A percentile compares a stretch with the other conserved stretches of the same genome.
Conservation (phyloP, 2,797 vertebrate genomes). For the Notoglanidium macrostoma region DNA sequence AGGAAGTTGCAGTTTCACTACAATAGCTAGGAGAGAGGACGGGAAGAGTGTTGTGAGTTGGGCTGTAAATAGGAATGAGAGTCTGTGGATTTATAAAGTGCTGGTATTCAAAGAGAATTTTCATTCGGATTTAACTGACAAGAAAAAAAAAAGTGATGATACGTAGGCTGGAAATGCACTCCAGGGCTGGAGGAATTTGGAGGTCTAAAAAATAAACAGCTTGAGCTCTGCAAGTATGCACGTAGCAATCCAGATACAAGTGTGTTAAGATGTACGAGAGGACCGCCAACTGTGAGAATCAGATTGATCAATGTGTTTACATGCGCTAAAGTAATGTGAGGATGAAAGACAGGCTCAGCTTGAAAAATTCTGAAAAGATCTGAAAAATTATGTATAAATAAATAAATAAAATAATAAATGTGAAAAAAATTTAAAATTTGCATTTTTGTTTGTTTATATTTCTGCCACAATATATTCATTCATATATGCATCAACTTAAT, state of each 20-base stretch:
- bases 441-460: background rate
- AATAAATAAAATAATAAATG: background rate
- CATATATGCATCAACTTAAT: background rate
- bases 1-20: background rate
- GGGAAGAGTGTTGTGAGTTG: background rate
- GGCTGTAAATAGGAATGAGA: background rate
- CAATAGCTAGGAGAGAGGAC: background rate
- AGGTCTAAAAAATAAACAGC: background rate
- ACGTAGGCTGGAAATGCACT: background rate
- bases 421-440: no score
- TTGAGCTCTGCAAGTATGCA: background rate
- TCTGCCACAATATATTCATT: background rate
- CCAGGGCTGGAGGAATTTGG: background rate
- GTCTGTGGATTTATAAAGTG: background rate
- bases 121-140: background rate
- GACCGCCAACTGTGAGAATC: background rate
- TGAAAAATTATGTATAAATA: background rate
- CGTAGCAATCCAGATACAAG: background rate
- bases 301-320: conserved; percentile 10
- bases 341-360: background rate
- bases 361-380: background rate
- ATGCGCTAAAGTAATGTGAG: background rate
- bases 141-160: background rate
- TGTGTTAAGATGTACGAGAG: background rate
- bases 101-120: background rate